These are phyloP conservation scores for Standfussiana lucernea DNA, from an alignment of 2,888 invertebrate genomes.

Conservation along the genomic window DNA sequence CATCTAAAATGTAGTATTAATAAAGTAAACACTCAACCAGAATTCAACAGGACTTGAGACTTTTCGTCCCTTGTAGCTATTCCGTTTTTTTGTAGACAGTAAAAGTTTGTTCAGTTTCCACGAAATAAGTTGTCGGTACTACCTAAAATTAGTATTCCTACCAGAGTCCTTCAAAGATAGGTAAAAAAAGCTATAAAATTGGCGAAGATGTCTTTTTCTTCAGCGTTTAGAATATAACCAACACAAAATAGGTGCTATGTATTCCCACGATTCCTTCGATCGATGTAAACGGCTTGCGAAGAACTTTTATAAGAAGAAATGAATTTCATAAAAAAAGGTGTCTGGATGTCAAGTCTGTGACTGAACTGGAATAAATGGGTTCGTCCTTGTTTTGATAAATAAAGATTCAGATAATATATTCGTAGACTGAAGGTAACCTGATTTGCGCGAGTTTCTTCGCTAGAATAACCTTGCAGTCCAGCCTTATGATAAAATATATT, in stretches of 20 bases:
- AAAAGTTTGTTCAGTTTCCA: conserved; percentile 8
- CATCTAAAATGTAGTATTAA: background rate
- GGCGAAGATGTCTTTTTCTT: conserved; percentile 14
- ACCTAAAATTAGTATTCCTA: conserved; percentile 50
- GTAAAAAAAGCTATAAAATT: conserved; percentile 34
- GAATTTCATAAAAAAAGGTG: conserved; percentile 28
- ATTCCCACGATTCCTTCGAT: conserved; percentile 21
- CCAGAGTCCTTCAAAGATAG: conserved; percentile 3
- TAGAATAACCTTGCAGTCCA: background rate
- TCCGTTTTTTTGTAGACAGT: conserved; percentile 10
- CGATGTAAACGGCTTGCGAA: background rate
- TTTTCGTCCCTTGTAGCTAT: background rate
- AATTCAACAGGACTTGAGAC: background rate
- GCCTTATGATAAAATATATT: too few relatives aligned
- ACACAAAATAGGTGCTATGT: conserved; percentile 34
- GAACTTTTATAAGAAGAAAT: conserved; percentile 4
- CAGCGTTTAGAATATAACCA: conserved; percentile 9
- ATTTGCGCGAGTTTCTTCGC: background rate
- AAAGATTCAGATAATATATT: conserved; percentile 8
- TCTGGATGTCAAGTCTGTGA: conserved; percentile 21
- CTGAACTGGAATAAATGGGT: conserved; percentile 1
- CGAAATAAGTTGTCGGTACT: conserved; percentile 5
- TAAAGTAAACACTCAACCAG: background rate
- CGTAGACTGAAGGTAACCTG: background rate
- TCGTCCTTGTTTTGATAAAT: conserved; percentile 24